Evolutionary conservation across 30 jellyfish, hydroid and myxozoan species (phyloP), one percentile per base, ranked within the genome.

Genomic region (Sanderia malayensis): DNA sequence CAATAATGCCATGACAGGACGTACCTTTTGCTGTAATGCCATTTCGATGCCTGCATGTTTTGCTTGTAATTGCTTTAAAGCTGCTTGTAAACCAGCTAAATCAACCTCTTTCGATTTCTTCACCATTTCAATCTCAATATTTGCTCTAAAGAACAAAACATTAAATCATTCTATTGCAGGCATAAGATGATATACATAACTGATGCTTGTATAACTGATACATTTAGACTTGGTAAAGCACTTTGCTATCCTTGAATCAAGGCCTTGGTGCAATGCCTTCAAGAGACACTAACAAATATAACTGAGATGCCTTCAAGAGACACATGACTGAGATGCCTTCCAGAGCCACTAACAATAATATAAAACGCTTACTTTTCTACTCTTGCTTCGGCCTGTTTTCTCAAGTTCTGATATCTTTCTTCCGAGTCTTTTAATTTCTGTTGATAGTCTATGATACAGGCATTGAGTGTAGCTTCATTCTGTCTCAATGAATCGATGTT

Each of bases 21-120:
- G 53, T 67, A 84, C 99, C 94, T 92, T 92, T 47, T 92, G 99
- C 46, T 80, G 71, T 23, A 92, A 62, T 11, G 88, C 86, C 19
- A 66, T 80, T 70, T 92, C 99, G 46, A 85, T 57, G 59, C 87
- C 71, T 18, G 82, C 73, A 27, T 41, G 74, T 31, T 73, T 80
- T 27, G 81, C 47, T 64, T 85, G 95, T 7, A 83, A 29, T 70
- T 92, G 85, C 81, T 92, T 92, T 67, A 82, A 55, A 1, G 95
- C 87, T 0, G 99, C 99, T 29, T 85, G 96, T 27, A 92, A 61
- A 22, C 99, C 99, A 19, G 99, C 99, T 22, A 84, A 67, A 62
- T 92, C 99, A 31, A 92, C 95, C 47, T 92, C 99, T 85, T 85
- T 92, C 24, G 95, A 94, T 79, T 85, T 92, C 26, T 96, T 86